phyloP scores from a whole-genome alignment of 2,797 vertebrate species.

The Spinus pinus region DNA sequence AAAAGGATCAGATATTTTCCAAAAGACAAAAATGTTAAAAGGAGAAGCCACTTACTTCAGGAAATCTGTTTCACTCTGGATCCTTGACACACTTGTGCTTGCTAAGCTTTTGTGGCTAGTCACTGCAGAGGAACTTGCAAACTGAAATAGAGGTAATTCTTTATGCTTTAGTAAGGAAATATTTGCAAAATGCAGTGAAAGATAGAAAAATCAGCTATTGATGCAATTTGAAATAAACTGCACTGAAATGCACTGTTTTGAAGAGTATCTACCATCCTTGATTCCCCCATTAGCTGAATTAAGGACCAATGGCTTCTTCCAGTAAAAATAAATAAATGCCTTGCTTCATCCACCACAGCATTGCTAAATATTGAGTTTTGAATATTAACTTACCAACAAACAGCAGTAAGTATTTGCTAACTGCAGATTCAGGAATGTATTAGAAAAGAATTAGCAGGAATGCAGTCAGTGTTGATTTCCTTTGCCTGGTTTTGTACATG shows the following conservation, averaged over 20 bases:
- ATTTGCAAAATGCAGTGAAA: neutral
- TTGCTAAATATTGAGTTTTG: neutral
- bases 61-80: constrained; percentile 78
- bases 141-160: constrained; percentile 62
- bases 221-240: neutral
- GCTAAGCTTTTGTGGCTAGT: constrained; percentile 69
- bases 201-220: neutral
- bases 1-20: neutral
- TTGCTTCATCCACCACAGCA: neutral
- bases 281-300: neutral
- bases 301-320: neutral
- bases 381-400: neutral
- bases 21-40: neutral
- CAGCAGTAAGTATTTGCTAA: neutral
- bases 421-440: neutral
- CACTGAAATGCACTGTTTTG: neutral
- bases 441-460: neutral
- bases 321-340: neutral
- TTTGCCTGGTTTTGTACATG: neutral
- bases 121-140: constrained; percentile 31
- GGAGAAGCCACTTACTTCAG: constrained; percentile 76
- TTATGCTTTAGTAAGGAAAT: neutral
- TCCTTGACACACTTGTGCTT: constrained; percentile 71
- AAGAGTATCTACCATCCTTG: neutral
- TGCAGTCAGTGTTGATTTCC: neutral